Evolutionary conservation across 2,797 vertebrate species (phyloP).

Genomic region (Hyperoplus immaculatus): DNA sequence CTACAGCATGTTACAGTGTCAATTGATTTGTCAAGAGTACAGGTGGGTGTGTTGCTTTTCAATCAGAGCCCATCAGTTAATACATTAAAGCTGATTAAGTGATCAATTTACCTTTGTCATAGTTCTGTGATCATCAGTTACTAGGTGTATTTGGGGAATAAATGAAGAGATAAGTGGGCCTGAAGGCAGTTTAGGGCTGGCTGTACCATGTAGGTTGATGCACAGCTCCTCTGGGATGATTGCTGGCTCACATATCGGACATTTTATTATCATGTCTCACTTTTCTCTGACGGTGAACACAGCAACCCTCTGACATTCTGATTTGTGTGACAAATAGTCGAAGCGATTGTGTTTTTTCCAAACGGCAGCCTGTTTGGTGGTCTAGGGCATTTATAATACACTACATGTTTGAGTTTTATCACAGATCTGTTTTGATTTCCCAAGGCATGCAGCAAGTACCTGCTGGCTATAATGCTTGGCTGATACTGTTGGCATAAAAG

Average conservation of each 20-base stretch:
- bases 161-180: conserved; percentile 50
- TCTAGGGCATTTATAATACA: conserved; percentile 27
- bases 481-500: conserved; percentile 6
- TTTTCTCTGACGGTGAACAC: conserved; percentile 25
- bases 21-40: conserved; percentile 59
- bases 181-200: conserved; percentile 25
- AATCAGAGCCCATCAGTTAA: conserved; percentile 63
- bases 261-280: conserved; percentile 12
- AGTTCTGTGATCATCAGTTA: conserved; percentile 53
- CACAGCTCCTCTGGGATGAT: conserved; percentile 29
- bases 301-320: background rate
- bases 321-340: conserved; percentile 25
- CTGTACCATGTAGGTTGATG: conserved; percentile 1
- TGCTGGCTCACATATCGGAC: conserved; percentile 13
- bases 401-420: conserved; percentile 37
- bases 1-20: conserved; percentile 36
- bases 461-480: conserved; percentile 17
- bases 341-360: conserved; percentile 29
- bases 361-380: background rate
- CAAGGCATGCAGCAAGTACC: conserved; percentile 18
- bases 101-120: conserved; percentile 67
- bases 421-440: conserved; percentile 51
- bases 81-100: conserved; percentile 68
- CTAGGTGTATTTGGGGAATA: conserved; percentile 39
- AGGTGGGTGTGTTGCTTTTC: conserved; percentile 46